These are phyloP conservation scores for Hyles vespertilio DNA, from an alignment of 1,140 invertebrate species.

Conservation along the genomic window DNA sequence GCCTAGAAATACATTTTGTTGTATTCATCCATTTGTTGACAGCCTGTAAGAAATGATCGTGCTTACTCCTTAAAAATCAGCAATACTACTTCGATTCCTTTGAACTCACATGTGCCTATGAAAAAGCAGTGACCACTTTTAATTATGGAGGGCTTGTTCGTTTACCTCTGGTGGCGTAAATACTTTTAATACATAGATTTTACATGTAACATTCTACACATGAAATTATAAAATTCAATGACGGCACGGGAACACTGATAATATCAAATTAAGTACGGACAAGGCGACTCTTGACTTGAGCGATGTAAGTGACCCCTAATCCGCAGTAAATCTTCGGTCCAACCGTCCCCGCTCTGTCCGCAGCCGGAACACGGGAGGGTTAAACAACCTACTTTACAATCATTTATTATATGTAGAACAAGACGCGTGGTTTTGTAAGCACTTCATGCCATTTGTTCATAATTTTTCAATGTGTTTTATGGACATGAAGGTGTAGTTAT, in stretches of 20 bases:
- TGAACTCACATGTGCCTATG: too few species aligned
- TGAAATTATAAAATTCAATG: conserved; percentile 41
- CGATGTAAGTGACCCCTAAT: conserved; percentile 72
- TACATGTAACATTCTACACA: not conserved
- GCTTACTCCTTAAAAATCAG: too few species aligned
- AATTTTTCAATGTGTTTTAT: too few species aligned
- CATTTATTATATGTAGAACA: conserved; percentile 67
- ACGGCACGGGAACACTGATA: conserved; percentile 34
- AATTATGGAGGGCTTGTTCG: too few species aligned
- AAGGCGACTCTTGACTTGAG: conserved; percentile 62
- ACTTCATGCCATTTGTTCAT: not conserved
- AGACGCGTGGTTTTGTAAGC: conserved; percentile 36
- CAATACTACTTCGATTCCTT: too few species aligned
- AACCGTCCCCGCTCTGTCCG: conserved; percentile 32
- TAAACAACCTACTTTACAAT: conserved; percentile 59
- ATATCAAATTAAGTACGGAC: conserved; percentile 65
- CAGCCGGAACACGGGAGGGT: conserved; percentile 39
- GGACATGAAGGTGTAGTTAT: too few species aligned
- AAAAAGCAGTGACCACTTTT: too few species aligned
- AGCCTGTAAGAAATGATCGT: too few species aligned
- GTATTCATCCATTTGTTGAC: too few species aligned
- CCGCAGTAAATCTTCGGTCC: conserved; percentile 68
- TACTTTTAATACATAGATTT: too few species aligned
- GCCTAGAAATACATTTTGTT: too few species aligned
- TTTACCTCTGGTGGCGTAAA: too few species aligned